Conservation (phyloP, 2,797 vertebrate genomes). For the Okamejei kenojei region DNA sequence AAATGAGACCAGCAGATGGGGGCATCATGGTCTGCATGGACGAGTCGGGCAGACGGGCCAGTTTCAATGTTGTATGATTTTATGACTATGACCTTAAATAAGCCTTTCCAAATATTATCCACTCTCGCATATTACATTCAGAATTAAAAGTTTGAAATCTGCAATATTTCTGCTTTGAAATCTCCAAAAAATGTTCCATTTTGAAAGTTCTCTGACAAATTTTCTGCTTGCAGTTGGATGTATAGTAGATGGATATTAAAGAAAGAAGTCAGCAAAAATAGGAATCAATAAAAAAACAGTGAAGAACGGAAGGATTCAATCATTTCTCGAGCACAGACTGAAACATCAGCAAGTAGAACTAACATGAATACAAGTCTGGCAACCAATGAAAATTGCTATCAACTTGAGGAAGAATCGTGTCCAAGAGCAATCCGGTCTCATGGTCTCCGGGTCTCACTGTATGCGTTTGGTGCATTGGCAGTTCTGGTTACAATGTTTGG, state of each 20-base stretch:
- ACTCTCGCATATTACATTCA: not conserved
- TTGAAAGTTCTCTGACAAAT: not conserved
- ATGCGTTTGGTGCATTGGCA: constrained; percentile 54
- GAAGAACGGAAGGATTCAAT: not conserved
- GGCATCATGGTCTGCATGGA: too few relatives aligned
- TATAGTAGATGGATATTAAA: not conserved
- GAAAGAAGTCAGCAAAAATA: not conserved
- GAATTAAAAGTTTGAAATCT: not conserved
- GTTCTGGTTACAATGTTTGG: constrained; percentile 65
- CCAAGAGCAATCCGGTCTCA: constrained; percentile 53
- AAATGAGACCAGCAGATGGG: too few relatives aligned
- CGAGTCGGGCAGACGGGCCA: too few relatives aligned
- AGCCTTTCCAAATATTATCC: not conserved
- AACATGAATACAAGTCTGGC: constrained; percentile 10
- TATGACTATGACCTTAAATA: not conserved
- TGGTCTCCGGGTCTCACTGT: constrained; percentile 51
- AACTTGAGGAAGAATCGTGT: constrained; percentile 54
- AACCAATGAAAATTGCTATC: constrained; percentile 50
- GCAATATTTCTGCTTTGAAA: not conserved
- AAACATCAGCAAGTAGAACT: not conserved
- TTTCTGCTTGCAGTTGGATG: constrained; percentile 20
- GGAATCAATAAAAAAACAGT: too few relatives aligned
- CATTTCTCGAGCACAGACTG: not conserved
- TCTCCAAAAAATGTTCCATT: not conserved
- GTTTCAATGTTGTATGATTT: too few relatives aligned